A percentile compares a stretch with the other conserved stretches of the same genome.
Conservation (phyloP, 2,113 vertebrate genomes). For the Rhea americana region DNA sequence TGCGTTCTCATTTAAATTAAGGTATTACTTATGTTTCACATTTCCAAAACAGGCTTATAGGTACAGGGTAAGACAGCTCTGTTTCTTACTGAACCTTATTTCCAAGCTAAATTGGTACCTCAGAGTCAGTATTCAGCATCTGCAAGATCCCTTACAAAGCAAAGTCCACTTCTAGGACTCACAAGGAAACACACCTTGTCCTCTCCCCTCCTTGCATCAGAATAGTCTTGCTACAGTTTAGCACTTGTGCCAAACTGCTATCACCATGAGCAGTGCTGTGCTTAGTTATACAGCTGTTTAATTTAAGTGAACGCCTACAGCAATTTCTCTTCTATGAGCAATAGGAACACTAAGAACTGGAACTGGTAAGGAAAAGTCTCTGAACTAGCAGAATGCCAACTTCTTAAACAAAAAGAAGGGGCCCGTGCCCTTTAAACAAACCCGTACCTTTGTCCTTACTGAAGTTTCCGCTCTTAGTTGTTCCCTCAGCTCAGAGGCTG, state of each 20-base stretch:
- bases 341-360: too few relatives aligned
- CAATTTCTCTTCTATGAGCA: too few relatives aligned
- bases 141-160: not conserved
- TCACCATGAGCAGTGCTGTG: too few relatives aligned
- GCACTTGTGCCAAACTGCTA: too few relatives aligned
- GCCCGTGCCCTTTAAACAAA: not conserved
- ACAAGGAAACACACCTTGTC: rapidly evolving
- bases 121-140: rapidly evolving
- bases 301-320: too few relatives aligned
- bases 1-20: rapidly evolving
- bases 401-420: not conserved
- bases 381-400: not conserved
- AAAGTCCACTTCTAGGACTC: rapidly evolving
- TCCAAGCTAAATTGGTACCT: rapidly evolving
- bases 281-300: not conserved
- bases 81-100: rapidly evolving
- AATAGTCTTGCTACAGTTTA: too few relatives aligned
- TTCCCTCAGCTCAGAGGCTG: not conserved
- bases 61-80: not conserved
- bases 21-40: not conserved
- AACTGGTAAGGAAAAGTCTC: too few relatives aligned
- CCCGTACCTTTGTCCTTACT: not conserved
- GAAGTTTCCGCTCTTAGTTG: not conserved
- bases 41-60: not conserved
- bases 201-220: rapidly evolving